Conservation (phyloP, 2,797 vertebrate genomes). For the Microcaecilia unicolor region DNA sequence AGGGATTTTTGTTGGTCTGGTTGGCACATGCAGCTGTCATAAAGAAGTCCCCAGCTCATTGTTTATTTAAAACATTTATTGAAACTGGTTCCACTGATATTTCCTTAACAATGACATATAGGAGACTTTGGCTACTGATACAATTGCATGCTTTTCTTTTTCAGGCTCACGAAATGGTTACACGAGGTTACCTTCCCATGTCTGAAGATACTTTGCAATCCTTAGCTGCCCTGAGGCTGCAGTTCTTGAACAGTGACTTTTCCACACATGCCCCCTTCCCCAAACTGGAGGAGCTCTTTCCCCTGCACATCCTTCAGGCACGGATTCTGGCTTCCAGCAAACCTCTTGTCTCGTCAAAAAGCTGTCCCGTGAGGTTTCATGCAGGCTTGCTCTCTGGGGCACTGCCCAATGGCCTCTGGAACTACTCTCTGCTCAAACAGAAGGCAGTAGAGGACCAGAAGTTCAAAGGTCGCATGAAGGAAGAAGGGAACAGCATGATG, state of each 20-base stretch:
- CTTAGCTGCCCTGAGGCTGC: conserved; percentile 77
- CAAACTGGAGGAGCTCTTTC: conserved; percentile 72
- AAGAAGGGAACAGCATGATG: conserved; percentile 63
- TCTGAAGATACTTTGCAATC: conserved; percentile 78
- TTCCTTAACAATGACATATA: no score
- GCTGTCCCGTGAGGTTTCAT: conserved; percentile 40
- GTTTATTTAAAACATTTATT: no score
- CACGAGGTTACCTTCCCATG: conserved; percentile 73
- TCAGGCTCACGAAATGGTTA: conserved; percentile 83
- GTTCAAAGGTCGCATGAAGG: conserved; percentile 58
- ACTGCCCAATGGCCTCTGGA: conserved; percentile 44
- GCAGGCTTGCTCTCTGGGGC: conserved; percentile 30
- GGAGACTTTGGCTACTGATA: no score
- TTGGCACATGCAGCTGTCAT: no score
- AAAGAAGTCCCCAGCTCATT: no score
- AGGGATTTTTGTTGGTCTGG: no score
- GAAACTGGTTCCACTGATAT: no score
- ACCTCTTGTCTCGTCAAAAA: conserved; percentile 32
- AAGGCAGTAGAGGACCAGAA: conserved; percentile 60
- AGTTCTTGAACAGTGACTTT: conserved; percentile 79
- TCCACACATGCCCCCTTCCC: conserved; percentile 66
- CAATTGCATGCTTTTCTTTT: no score
- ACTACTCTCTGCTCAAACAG: conserved; percentile 36
- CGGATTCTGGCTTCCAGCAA: conserved; percentile 44
- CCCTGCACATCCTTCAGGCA: conserved; percentile 50